These are phyloP conservation scores for Reticulitermes speratus DNA, from an alignment of 1,140 invertebrate genomes.

Conservation along the genomic window DNA sequence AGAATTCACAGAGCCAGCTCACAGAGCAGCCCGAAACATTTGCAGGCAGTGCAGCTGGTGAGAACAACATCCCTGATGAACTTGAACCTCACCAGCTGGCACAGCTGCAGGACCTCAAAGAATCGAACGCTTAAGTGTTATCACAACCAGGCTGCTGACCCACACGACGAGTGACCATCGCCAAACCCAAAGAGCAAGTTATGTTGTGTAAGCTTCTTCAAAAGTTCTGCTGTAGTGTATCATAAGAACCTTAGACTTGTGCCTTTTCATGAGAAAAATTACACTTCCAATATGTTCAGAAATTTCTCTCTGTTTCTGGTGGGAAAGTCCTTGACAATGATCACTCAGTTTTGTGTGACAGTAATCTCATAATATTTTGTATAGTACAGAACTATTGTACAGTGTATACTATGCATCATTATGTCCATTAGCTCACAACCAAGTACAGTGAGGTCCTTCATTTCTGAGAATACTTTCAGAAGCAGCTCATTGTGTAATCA, in stretches of 20 bases:
- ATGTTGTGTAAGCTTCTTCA: neutral
- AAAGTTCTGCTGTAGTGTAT: neutral
- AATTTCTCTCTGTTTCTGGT: neutral
- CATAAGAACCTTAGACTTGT: constrained; percentile 3
- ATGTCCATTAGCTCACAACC: neutral
- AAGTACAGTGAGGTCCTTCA: neutral
- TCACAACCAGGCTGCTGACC: neutral
- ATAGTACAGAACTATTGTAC: neutral
- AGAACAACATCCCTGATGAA: constrained; percentile 78
- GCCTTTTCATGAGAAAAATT: neutral
- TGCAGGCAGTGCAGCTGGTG: constrained; percentile 30
- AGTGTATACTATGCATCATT: neutral
- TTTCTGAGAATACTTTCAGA: neutral
- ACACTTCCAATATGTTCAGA: neutral
- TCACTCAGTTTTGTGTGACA: neutral
- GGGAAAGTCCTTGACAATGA: neutral
- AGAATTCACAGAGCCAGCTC: constrained; percentile 54
- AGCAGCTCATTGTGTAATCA: neutral
- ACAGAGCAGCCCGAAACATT: neutral
- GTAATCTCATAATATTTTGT: neutral
- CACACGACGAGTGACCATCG: neutral
- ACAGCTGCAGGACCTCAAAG: constrained; percentile 79
- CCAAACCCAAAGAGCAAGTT: neutral
- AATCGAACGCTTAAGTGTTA: constrained; percentile 74
- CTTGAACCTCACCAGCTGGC: constrained; percentile 80